phyloP scores from a whole-genome alignment of 2,113 vertebrate genomes.

The Oncorhynchus mykiss region DNA sequence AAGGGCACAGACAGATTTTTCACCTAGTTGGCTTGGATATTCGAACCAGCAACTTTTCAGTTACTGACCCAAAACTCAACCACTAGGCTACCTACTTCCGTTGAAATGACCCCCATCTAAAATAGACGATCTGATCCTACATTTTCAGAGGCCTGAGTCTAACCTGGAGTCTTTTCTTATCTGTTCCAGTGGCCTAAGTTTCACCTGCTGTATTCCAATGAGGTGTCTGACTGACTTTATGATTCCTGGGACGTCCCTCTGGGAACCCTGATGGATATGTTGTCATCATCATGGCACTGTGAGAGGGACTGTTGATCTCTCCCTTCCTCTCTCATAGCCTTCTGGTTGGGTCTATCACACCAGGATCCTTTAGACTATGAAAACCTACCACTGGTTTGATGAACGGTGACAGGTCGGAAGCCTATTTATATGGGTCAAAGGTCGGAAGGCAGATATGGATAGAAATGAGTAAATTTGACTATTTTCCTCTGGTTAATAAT shows the following conservation, averaged over 20 bases:
- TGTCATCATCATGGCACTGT: not conserved
- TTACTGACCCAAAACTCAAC: too few species aligned
- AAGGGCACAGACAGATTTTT: too few species aligned
- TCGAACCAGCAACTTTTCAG: too few species aligned
- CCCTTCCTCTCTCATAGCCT: not conserved
- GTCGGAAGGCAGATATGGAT: not conserved
- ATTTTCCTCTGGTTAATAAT: not conserved
- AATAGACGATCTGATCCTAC: not conserved
- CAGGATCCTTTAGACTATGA: too few species aligned
- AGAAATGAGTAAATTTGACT: too few species aligned
- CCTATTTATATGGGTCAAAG: too few species aligned
- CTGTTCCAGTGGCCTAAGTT: not conserved
- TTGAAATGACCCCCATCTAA: not conserved
- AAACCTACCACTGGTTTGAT: too few species aligned
- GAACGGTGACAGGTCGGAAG: too few species aligned
- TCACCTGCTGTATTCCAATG: not conserved
- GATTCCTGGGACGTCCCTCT: not conserved
- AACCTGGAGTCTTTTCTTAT: too few species aligned
- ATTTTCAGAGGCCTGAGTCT: not conserved
- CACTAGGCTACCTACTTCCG: too few species aligned
- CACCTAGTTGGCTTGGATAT: too few species aligned
- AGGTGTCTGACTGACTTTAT: not conserved
- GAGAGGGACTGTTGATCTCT: conserved; percentile 13
- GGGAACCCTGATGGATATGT: not conserved
- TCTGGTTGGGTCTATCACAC: too few species aligned